Evolutionary conservation across 1,140 invertebrate genomes (phyloP), one percentile per base, ranked within the genome.

Genomic region (Trichoplusia ni): DNA sequence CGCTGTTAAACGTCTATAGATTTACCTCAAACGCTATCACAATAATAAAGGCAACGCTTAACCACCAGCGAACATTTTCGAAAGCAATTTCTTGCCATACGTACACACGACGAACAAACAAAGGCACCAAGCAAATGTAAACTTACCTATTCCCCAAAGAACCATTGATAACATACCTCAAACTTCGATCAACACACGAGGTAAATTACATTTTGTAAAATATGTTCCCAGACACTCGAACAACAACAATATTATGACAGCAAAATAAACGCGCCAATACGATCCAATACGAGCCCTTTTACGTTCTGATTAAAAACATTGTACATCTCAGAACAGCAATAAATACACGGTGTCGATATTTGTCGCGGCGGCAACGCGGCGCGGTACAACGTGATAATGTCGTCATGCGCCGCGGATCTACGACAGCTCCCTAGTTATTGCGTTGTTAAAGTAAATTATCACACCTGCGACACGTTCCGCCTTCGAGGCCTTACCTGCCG

Each of bases 391-490:
- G 51, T 56, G 51, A 38, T 56, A 56, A 56, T 56, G 35, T 56
- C 33, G 33, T 56, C 51, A 23, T 40, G 51, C n/a, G 16, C 35
- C 6, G 11, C 33, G 51, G 35, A 56, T 56, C 19, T 56, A 16
- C 51, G 51, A 40, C 51, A 38, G 51, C 40, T 40, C 51, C 21
- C 51, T 56, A 38, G 21, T 56, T 56, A 56, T 56, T 56, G 51
- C 51, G 51, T 56, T 56, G 51, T 56, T 56, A 56, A 56, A 56
- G 51, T 56, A 38, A 56, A 56, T 56, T 25, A 56, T 56, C 51
- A 40, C 51, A 56, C 51, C 51, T 56, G 51, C 51, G 35, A 13
- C 47, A 56, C 51, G 25, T 25, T 21, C 51, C 19, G 21, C 11
- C 35, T 25, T 29, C 51, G 21, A 16, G 35, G 27, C 29, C 35